Evolutionary conservation across 2,113 vertebrate genomes (phyloP).

Genomic region (Dissostichus mawsoni): DNA sequence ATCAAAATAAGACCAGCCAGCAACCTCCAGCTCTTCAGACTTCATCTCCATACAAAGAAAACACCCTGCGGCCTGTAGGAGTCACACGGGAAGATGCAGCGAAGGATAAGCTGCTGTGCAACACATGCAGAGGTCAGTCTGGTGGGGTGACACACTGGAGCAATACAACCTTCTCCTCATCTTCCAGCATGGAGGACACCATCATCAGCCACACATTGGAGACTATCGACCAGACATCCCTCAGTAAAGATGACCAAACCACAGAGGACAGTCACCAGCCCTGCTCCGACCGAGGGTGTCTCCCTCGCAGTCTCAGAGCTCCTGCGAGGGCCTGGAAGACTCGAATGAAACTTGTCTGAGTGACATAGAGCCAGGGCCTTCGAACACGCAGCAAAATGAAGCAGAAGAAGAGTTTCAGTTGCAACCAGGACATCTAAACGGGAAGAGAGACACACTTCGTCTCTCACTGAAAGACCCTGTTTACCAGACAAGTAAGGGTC

Average conservation of each 20-base stretch:
- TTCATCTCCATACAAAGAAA: constrained; percentile 94
- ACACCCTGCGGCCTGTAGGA: constrained; percentile 50
- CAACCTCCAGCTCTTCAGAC: constrained; percentile 90
- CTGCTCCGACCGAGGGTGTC: constrained; percentile 77
- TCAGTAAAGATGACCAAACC: constrained; percentile 65
- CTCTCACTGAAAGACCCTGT: constrained; percentile 92
- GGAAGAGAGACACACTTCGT: constrained; percentile 92
- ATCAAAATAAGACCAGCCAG: constrained; percentile 66
- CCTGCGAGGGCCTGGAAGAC: constrained; percentile 91
- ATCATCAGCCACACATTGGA: constrained; percentile 79
- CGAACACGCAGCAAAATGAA: constrained; percentile 49
- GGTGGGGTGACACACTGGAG: constrained; percentile 74
- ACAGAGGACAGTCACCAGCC: constrained; percentile 30
- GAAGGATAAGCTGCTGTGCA: constrained; percentile 76
- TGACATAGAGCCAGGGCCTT: constrained; percentile 85
- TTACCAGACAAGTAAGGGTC: constrained; percentile 88
- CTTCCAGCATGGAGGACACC: constrained; percentile 84
- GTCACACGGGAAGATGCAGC: constrained; percentile 44
- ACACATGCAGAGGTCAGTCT: constrained; percentile 75
- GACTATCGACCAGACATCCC: constrained; percentile 70
- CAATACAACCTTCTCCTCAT: constrained; percentile 79
- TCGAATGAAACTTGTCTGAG: constrained; percentile 92
- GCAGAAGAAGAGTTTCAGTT: constrained; percentile 62
- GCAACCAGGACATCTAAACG: constrained; percentile 90
- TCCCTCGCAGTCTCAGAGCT: constrained; percentile 88